phyloP scores from a whole-genome alignment of 1,140 invertebrate species.

The Drosophila mayri region DNA sequence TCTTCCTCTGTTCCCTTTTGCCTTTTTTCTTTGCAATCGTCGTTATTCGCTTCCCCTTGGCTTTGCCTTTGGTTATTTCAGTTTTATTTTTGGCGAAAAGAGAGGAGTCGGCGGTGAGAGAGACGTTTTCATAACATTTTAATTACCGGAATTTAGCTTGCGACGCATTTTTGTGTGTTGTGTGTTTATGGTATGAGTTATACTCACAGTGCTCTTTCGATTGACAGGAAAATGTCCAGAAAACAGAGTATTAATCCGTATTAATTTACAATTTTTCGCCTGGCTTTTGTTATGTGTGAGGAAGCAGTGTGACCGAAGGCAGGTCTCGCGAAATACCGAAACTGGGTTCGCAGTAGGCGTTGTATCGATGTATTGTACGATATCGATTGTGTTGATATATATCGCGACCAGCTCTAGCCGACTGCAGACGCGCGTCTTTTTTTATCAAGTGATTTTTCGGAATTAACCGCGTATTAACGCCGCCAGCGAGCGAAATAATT shows the following conservation, averaged over 20 bases:
- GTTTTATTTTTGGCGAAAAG: conserved; percentile 21
- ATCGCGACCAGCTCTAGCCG: conserved; percentile 20
- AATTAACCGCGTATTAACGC: not conserved
- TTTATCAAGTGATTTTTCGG: conserved; percentile 11
- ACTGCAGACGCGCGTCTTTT: conserved; percentile 50
- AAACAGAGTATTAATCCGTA: conserved; percentile 22
- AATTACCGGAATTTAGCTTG: conserved; percentile 59
- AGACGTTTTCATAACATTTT: conserved; percentile 74
- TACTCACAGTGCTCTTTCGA: conserved; percentile 61
- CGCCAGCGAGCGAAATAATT: not conserved
- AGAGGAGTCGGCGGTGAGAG: conserved; percentile 60
- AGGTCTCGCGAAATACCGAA: not conserved
- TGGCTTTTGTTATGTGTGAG: conserved; percentile 73
- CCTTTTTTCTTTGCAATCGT: conserved; percentile 13
- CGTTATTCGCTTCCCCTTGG: conserved; percentile 11
- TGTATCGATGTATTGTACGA: too few species aligned
- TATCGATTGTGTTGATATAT: not conserved
- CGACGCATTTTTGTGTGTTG: conserved; percentile 59
- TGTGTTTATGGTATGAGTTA: conserved; percentile 20
- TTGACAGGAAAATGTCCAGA: conserved; percentile 65
- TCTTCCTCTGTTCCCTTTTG: conserved; percentile 3
- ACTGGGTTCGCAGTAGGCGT: too few species aligned
- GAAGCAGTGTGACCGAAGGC: conserved; percentile 14
- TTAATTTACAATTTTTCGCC: conserved; percentile 57
- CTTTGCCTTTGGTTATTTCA: conserved; percentile 1